These are phyloP conservation scores for Parus major DNA, from an alignment of 2,113 vertebrate genomes.

Conservation along the genomic window DNA sequence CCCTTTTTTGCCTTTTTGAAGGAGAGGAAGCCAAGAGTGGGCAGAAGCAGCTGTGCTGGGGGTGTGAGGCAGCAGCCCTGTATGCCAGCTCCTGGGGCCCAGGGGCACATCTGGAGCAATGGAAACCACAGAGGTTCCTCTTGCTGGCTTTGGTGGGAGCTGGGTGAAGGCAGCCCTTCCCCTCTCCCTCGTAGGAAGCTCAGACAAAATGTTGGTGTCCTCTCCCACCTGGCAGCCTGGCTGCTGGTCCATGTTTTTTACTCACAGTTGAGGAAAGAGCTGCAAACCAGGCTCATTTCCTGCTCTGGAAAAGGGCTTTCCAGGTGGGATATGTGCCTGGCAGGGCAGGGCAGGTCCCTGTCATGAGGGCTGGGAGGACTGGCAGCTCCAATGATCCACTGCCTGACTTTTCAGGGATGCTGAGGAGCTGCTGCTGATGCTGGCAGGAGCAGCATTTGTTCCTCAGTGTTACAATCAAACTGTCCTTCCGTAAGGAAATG, in stretches of 20 bases:
- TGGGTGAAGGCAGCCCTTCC: neutral
- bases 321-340: rapidly evolving
- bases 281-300: neutral
- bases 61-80: neutral
- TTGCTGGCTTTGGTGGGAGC: neutral
- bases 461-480: neutral
- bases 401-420: neutral
- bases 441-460: neutral
- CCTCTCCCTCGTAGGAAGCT: neutral
- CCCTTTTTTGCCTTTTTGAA: neutral
- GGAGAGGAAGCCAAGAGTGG: neutral
- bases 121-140: neutral
- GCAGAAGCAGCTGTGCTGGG: slow-evolving; percentile 18
- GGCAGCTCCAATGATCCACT: neutral
- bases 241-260: neutral
- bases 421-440: neutral
- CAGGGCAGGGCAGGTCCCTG: neutral
- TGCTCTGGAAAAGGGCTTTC: neutral
- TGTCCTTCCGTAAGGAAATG: slow-evolving; percentile 2
- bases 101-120: slow-evolving; percentile 71
- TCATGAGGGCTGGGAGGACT: neutral
- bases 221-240: neutral
- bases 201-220: neutral
- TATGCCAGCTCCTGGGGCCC: neutral
- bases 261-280: neutral